These are phyloP conservation scores for Ephydatia muelleri DNA, from an alignment of 37 sponge, comb jelly and placozoan species.

Conservation along the genomic window DNA sequence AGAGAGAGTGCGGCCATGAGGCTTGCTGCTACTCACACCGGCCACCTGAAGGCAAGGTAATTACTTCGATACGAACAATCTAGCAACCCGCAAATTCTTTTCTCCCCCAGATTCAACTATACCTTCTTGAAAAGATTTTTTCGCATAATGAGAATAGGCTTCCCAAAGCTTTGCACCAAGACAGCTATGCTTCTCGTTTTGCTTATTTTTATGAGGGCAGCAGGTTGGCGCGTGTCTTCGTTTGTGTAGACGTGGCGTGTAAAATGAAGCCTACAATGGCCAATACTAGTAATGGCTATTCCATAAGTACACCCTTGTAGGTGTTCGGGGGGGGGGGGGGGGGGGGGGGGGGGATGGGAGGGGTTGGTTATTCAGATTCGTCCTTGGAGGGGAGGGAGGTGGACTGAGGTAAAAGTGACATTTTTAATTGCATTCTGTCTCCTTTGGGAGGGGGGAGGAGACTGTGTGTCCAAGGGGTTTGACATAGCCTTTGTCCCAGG, in stretches of 20 bases:
- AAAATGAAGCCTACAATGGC: too few relatives aligned
- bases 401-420: too few relatives aligned
- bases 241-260: not conserved
- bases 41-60: not conserved
- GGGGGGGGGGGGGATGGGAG: too few relatives aligned
- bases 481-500: too few relatives aligned
- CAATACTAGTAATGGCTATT: too few relatives aligned
- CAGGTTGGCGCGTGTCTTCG: slow-evolving; percentile 38
- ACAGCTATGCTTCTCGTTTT: slow-evolving; percentile 50
- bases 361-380: too few relatives aligned
- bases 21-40: not conserved
- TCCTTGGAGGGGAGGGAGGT: too few relatives aligned
- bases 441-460: too few relatives aligned
- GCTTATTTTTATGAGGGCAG: slow-evolving; percentile 44
- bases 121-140: slow-evolving; percentile 49
- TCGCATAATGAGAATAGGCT: slow-evolving; percentile 39
- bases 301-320: too few relatives aligned
- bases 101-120: slow-evolving; percentile 42
- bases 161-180: slow-evolving; percentile 56
- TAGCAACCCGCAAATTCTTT: not conserved
- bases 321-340: too few relatives aligned
- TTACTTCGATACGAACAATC: not conserved
- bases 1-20: not conserved
- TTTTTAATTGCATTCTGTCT: too few relatives aligned
- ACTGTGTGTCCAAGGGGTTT: too few relatives aligned